Base-by-base conservation (phyloP, 2,113 vertebrate genomes). In the Prietella phreatophila region DNA sequence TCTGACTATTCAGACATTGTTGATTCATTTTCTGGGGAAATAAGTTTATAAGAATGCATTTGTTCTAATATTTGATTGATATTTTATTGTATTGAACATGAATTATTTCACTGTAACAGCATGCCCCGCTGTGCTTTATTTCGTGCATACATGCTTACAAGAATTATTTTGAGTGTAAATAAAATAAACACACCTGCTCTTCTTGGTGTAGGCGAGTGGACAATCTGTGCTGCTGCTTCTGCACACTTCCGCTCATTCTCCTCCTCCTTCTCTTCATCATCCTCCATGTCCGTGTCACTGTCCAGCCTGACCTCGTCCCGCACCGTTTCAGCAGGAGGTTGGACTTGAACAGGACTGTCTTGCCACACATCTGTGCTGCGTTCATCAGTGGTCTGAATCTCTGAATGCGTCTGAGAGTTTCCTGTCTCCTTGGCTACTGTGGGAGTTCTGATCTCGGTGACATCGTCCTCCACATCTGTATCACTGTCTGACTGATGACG, bases 221-320 rank as follows among this genome's bases (percentile, higher is more conserved):
- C 5, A 78, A 65, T 13, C 73, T n/a, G 17, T 17, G 76, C 73
- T 39, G 56, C 39, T 67, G 17, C 30, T 33, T 47, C 53, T 10
- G 2, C 42, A 56, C 15, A 27, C 63, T 20, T 50, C 65, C 15
- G 30, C 53, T 53, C 84, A 39, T 25, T 19, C 14, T 50, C 47
- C 22, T 27, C 25, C 56, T 39, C 84, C 15, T 33, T 69, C 58
- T 85, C 91, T 27, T 93, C 92, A 55, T 92, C 92, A 86, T 83
- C 92, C 83, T 94, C 94, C 50, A 92, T 15, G 85, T 95, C 94
- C 39, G 93, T 94, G 89, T 94, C 94, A 89, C 93, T 95, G 90
- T 93, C 93, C 89, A 93, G 88, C 88, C 93, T 89, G 73, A 95
- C 91, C 36, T 65, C 80, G 30, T 55, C 65, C 14, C 3, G 15